Conservation (phyloP, 35 echinoderm and acorn worm species). For the Ophioderma brevispina region DNA sequence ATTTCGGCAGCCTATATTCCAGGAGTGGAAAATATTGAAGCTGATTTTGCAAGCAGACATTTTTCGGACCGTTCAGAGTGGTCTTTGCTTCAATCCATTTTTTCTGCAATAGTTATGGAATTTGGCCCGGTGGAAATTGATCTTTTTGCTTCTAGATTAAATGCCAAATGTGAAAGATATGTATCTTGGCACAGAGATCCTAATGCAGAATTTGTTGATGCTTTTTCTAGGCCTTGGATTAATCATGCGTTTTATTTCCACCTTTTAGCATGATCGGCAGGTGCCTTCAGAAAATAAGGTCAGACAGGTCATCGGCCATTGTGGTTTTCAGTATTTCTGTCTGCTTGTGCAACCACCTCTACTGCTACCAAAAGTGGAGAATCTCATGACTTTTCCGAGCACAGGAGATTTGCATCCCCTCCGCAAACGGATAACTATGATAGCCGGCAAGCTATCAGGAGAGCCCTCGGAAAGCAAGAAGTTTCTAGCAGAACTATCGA, state of each 20-base stretch:
- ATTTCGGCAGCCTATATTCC: background rate
- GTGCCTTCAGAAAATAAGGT: conserved; percentile 46
- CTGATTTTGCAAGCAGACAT: background rate
- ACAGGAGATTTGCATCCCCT: background rate
- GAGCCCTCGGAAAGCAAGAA: background rate
- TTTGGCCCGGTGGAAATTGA: background rate
- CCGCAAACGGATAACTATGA: background rate
- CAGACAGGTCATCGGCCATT: conserved; percentile 44
- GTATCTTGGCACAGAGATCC: conserved; percentile 58
- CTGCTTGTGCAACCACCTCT: conserved; percentile 14
- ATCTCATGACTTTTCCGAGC: background rate
- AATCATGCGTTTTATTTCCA: conserved; percentile 43
- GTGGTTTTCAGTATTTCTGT: conserved; percentile 18
- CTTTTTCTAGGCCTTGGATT: conserved; percentile 43
- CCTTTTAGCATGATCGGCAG: conserved; percentile 51
- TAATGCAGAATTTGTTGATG: conserved; percentile 39
- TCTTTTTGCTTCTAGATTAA: background rate
- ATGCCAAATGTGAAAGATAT: background rate
- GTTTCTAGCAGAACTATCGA: too few species aligned
- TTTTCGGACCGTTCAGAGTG: background rate
- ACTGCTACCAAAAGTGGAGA: background rate
- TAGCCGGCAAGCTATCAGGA: conserved; percentile 21
- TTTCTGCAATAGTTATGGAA: background rate
- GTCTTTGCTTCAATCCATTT: background rate
- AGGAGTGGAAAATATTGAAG: background rate